Percentiles rank a stretch among this genome's conserved stretches.
Conservation (phyloP, 1,140 invertebrate species). For the Chironomus tepperi region DNA sequence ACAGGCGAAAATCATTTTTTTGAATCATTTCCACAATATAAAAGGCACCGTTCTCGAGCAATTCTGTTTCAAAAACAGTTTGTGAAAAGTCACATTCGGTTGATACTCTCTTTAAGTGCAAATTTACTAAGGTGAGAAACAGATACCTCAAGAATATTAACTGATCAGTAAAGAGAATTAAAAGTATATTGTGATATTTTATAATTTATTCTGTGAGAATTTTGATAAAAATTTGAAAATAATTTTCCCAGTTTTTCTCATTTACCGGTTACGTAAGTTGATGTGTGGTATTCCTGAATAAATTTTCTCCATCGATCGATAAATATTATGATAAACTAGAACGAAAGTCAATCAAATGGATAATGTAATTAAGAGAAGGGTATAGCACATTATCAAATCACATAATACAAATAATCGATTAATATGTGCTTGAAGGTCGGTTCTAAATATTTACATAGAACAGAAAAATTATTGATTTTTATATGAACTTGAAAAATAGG, state of each 20-base stretch:
- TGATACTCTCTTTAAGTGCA: not conserved
- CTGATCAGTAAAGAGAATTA: not conserved
- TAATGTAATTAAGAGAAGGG: not conserved
- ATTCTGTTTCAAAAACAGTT: slow-evolving; percentile 20
- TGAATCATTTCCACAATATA: slow-evolving; percentile 17
- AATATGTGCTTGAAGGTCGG: not conserved
- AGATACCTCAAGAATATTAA: not conserved
- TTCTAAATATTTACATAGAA: slow-evolving; percentile 3
- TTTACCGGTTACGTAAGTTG: not conserved
- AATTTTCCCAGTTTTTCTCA: not conserved
- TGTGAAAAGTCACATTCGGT: slow-evolving; percentile 20
- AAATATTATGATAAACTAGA: not conserved
- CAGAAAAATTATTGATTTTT: not conserved
- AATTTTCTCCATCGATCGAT: not conserved
- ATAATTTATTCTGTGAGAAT: not conserved
- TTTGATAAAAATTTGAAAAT: not conserved
- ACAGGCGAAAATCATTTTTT: not conserved
- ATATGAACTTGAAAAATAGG: not conserved
- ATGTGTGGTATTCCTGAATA: not conserved
- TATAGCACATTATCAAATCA: not conserved
- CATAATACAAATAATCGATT: not conserved
- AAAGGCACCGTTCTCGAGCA: slow-evolving; percentile 15
- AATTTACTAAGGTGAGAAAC: slow-evolving; percentile 21
- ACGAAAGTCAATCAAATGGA: not conserved
- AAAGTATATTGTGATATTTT: not conserved